Conservation (phyloP, 1,140 invertebrate genomes). For the Plectus sambesii region DNA sequence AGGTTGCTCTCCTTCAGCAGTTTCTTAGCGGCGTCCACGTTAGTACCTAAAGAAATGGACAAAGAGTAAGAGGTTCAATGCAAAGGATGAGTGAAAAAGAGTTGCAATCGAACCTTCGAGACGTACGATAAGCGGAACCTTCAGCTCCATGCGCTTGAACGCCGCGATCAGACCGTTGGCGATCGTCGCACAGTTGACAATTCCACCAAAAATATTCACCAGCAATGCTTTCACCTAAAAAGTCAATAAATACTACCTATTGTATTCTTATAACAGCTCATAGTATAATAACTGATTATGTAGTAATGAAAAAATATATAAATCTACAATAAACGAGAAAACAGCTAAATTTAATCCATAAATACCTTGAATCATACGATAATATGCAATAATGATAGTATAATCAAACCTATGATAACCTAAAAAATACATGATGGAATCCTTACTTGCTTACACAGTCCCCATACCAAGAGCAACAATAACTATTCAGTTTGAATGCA, state of each 20-base stretch:
- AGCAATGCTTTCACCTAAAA: slow-evolving; percentile 74
- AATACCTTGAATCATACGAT: background rate
- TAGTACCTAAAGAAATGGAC: too few species aligned
- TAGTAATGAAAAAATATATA: slow-evolving; percentile 2
- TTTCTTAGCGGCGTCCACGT: slow-evolving; percentile 57
- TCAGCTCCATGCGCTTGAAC: slow-evolving; percentile 63
- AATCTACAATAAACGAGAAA: slow-evolving; percentile 10
- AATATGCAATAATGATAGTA: too few species aligned
- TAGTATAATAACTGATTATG: slow-evolving; percentile 2
- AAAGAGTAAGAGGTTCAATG: too few species aligned
- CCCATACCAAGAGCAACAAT: too few species aligned
- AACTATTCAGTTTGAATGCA: too few species aligned
- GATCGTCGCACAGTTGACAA: slow-evolving; percentile 93
- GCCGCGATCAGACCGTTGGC: slow-evolving; percentile 86
- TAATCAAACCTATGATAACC: too few species aligned
- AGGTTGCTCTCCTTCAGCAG: slow-evolving; percentile 70
- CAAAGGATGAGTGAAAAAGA: too few species aligned
- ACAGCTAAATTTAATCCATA: slow-evolving; percentile 2
- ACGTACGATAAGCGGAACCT: slow-evolving; percentile 78
- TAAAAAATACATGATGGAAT: too few species aligned
- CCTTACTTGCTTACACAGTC: too few species aligned
- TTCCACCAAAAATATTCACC: slow-evolving; percentile 97
- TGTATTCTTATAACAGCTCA: background rate
- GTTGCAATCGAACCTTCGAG: slow-evolving; percentile 66
- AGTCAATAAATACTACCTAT: background rate